Evolutionary conservation across 2,797 vertebrate species (phyloP), one percentile per base, ranked within the genome.

Genomic region (Telmatherina bonti): DNA sequence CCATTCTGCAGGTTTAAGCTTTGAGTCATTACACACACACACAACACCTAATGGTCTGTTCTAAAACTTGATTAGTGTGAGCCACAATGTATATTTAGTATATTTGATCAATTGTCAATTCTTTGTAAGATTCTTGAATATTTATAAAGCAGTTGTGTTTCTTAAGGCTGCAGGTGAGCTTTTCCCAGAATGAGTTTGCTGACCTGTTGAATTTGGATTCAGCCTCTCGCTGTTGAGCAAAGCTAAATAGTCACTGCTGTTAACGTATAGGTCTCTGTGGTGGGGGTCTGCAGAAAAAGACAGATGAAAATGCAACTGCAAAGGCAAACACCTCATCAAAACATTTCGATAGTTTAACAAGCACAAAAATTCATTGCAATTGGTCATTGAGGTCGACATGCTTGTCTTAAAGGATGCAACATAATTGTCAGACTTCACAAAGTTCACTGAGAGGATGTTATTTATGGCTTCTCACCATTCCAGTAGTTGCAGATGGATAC

Each of bases 401-500:
- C 27, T 49, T 22, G n/a, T 49, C 11, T 5, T 36, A 36, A 36
- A 11, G 13, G 36, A 41, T 16, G 13, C 36, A 41, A 41, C 35
- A 36, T 11, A 36, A 36, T 36, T 36, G 10, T 36, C 13, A 5
- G 36, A 41, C 36, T 41, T 41, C 5, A 7, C 41, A 49, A 49
- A 27, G 11, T 52, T 13, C 10, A 20, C 20, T 24, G 9, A 49
- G 26, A 38, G 31, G 10, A 24, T 33, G 35, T 36, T 36, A 0
- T 66, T 52, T 2, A 12, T 31, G 12, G 9, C 35, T 13, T 62
- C 94, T 94, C 85, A 97, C 96, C 96, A 0, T 97, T 97, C 96
- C 96, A 98, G 85, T 97, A 98, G 91, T 98, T 97, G 85, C 97
- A 98, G 92, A 98, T 96, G 65, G 97, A 98, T 61, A 97, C 89